Evolutionary conservation across 2,888 invertebrate species (phyloP).

Genomic region (Tenthredo scrophulariae): DNA sequence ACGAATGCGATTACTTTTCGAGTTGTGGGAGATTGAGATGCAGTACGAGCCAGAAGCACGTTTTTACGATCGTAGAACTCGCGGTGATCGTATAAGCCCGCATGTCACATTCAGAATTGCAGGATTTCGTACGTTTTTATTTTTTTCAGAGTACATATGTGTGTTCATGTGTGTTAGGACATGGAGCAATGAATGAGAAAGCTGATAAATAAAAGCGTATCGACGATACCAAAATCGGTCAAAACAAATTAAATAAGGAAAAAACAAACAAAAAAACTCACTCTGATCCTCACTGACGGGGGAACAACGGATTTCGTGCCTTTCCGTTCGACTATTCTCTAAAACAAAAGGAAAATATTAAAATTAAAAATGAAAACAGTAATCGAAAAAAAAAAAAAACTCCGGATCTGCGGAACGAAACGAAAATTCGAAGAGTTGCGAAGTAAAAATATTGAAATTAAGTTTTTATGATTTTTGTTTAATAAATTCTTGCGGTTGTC

Average conservation of each 20-base stretch:
- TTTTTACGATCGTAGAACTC: background rate
- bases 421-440: background rate
- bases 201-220: background rate
- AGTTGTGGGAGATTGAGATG: background rate
- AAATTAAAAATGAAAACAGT: conserved; percentile 55
- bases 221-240: too few species aligned
- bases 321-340: conserved; percentile 66
- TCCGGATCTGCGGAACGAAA: background rate
- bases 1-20: background rate
- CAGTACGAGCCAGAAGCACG: background rate
- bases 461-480: too few species aligned
- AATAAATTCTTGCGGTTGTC: too few species aligned
- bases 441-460: background rate
- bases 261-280: conserved; percentile 65
- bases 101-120: background rate
- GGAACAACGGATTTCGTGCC: conserved; percentile 64
- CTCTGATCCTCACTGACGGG: conserved; percentile 69
- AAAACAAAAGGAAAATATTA: conserved; percentile 68
- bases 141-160: background rate
- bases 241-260: background rate
- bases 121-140: background rate
- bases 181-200: background rate
- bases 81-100: background rate
- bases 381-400: background rate
- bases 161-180: background rate